Conservation (phyloP, 2,888 invertebrate genomes). For the Pardosa pseudoannulata region DNA sequence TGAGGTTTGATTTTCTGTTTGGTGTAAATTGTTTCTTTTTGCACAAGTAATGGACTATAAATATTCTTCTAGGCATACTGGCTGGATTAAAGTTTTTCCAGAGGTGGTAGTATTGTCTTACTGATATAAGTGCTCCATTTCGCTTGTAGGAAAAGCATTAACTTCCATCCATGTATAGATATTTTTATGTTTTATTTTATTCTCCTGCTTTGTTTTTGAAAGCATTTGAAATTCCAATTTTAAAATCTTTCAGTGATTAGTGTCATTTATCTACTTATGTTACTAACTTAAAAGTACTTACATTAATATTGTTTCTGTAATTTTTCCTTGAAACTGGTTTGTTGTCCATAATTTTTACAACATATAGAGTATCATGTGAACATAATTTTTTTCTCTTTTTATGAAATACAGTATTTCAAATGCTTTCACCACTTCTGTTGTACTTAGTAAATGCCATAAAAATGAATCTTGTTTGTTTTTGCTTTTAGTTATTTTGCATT, state of each 20-base stretch:
- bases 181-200: constrained; percentile 32
- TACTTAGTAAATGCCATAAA: constrained; percentile 6
- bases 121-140: constrained; percentile 32
- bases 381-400: no score
- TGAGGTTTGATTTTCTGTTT: constrained; percentile 44
- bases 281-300: no score
- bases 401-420: constrained; percentile 28
- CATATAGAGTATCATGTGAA: no score
- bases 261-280: not conserved
- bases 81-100: constrained; percentile 52
- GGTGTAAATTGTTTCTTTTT: constrained; percentile 64
- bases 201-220: constrained; percentile 55
- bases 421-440: constrained; percentile 54
- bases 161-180: constrained; percentile 66
- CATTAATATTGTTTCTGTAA: no score
- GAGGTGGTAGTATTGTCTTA: constrained; percentile 37
- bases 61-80: constrained; percentile 48
- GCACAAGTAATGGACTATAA: constrained; percentile 63
- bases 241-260: not conserved
- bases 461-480: not conserved
- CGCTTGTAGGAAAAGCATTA: constrained; percentile 46
- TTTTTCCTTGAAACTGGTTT: no score
- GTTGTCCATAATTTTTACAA: no score
- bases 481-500: not conserved
- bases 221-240: constrained; percentile 49